Evolutionary conservation across 2,888 invertebrate genomes (phyloP), one percentile per base, ranked within the genome.

Genomic region (Cheilosia scutellata): DNA sequence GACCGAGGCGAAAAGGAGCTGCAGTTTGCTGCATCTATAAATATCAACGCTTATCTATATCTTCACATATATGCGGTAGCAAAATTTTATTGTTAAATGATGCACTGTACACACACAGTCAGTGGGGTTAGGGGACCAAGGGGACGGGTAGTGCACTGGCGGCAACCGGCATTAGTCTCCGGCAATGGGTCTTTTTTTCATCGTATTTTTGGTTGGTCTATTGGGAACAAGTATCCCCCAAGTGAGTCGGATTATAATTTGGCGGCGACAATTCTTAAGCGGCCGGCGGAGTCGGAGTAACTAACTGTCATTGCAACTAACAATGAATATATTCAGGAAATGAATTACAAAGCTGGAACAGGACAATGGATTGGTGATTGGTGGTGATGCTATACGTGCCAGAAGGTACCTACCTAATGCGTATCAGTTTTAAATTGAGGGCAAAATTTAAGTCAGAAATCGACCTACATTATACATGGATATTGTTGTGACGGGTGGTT

Each of bases 11-110:
- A 72, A 68, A 82, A 86, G 76, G 86, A 86, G 77, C 72, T 86
- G 80, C 86, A 82, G 86, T 86, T 86, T 82, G 83, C 77, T 86
- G 82, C 86, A 86, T 87, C 87, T 87, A 87, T 87, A 87, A 82
- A 82, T 87, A 82, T 82, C 63, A 78, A 55, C 70, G 87, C 82
- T 82, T 87, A 87, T 87, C 87, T 87, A 87, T 87, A 87, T 87
- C 87, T 87, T 29, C 53, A 60, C 77, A 82, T 87, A 82, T 87
- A 87, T 82, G 87, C 87, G 82, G 87, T 82, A 82, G 87, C 87
- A 78, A 77, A 87, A 82, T 87, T 87, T 87, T 87, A 87, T 87
- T 87, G 87, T 87, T 82, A 87, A 87, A 87, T 87, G 87, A 87
- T 87, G 77, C 87, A 89, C 89, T 87, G 76, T 76, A 80, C 53